Base-by-base conservation (phyloP, 1,140 invertebrate genomes). In the Diploscapter pachys region DNA sequence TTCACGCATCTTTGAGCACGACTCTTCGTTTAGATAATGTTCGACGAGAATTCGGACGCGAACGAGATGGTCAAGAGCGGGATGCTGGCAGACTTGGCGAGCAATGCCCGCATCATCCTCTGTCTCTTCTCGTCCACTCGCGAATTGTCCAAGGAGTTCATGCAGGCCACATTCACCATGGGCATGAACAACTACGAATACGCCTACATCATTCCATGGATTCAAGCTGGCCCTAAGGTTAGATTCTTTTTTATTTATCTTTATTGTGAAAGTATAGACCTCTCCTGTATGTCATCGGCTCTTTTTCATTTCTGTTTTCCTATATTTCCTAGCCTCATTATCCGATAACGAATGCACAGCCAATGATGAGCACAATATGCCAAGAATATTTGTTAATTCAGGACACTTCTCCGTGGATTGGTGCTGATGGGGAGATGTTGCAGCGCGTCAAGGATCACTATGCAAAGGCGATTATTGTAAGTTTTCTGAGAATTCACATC, bases 401-500 rank as follows among this genome's bases (percentile, higher is more conserved):
- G 48, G 83, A 85, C 59, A 50, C 82, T 2, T 84, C 82, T 4
- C 84, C 83, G n/a, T 84, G 84, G 84, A 77, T 85, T 69, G 83
- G 82, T 54, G 63, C 75, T 48, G 73, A 73, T 54, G 84, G 83
- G 4, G 80, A 84, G 65, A 75, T 85, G 72, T 68, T 79, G 13
- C 77, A 79, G 50, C 59, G 73, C 13, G 73, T 79, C n/a, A 79
- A 75, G 57, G 76, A 79, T 53, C 77, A 79, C 51, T 79, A 79
- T 68, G 78, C 76, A 9, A 79, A 79, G 55, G 72, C 84, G 49
- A 85, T 84, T 52, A 84, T 84, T 56, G 82, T 82, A 73, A 77
- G 75, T 13, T 5, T 63, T 11, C 31, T 31, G 50, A 13, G 65
- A 52, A 13, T 73, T 74, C 50, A 51, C 6, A 64, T 5, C 9